Conservation (phyloP, 2,797 vertebrate species). For the Poliocrania exsul region DNA sequence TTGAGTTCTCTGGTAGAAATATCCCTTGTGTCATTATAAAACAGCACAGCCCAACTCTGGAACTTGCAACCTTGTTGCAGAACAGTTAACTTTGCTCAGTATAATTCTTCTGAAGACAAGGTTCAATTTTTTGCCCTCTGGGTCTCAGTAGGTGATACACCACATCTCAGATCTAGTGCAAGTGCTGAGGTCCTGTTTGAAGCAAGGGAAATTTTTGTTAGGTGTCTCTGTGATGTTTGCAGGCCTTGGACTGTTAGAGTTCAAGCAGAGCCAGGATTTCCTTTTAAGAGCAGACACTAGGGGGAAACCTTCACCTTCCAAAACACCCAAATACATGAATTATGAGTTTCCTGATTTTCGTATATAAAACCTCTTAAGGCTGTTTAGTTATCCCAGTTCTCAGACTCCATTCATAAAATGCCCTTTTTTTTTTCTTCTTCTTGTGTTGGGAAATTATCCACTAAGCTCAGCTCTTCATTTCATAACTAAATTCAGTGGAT, state of each 20-base stretch:
- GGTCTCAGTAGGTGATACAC: not conserved
- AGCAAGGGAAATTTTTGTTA: not conserved
- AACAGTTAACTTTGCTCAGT: not conserved
- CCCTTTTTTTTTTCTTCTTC: no score
- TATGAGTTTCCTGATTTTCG: not conserved
- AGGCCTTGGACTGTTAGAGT: not conserved
- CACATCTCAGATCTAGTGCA: not conserved
- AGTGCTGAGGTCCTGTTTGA: not conserved
- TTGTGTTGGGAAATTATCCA: not conserved
- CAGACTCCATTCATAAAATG: not conserved
- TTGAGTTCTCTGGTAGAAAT: not conserved
- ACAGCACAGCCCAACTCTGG: not conserved
- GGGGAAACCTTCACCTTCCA: constrained; percentile 17
- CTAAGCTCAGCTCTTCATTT: not conserved
- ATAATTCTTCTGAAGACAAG: not conserved
- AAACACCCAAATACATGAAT: not conserved
- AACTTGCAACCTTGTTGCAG: not conserved
- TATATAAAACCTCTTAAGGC: not conserved
- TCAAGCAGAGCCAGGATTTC: not conserved
- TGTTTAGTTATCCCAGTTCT: not conserved
- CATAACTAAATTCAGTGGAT: not conserved
- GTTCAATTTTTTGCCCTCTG: not conserved
- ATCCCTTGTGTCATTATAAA: not conserved
- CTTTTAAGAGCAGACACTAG: not conserved
- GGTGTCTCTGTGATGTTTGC: not conserved